Evolutionary conservation across 2,888 invertebrate genomes (phyloP), one percentile per base, ranked within the genome.

Genomic region (Hoplodrina blanda): DNA sequence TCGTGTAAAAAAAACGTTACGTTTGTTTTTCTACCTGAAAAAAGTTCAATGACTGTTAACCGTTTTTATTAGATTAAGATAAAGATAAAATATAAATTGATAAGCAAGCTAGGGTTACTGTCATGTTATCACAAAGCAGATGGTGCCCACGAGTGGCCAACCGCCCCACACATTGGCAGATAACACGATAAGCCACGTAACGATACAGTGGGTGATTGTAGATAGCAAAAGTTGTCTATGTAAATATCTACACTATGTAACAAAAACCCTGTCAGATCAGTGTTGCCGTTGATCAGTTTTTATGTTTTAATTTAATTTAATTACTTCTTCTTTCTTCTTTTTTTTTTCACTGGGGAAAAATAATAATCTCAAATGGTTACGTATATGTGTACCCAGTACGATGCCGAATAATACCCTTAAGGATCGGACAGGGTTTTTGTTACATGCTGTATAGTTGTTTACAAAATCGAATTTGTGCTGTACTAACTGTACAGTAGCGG

Each of bases 121-220:
- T 17, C 20, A 33, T 15, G 44, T 67, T 78, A 78, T 76, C 74
- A n/a, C 15, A 4, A 0, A 41, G 63, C 77, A 79, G 72, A 69
- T 80, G 71, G 62, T 66, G 44, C 10, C 57, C 54, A 80, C 10
- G 49, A 76, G 55, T 64, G 55, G 66, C 20, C 20, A 62, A 53
- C 50, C 54, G 25, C 76, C 64, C 76, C 66, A 69, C 62, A 62
- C n/a, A 55, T 53, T 15, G 25, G 33, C 37, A 63, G 80, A 70
- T 70, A 68, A 52, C 25, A 13, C 53, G 79, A 79, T 79, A 77
- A 77, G 61, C 13, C 81, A 77, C 78, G 81, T 63, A 20, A 30
- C 46, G 15, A 46, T 4, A 52, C 30, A 65, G 50, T 54, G 8
- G 30, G 20, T 69, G 69, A 81, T 81, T 77, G 25, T 60, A 66